Evolutionary conservation across 2,113 vertebrate species (phyloP).

Genomic region (Oenanthe melanoleuca): DNA sequence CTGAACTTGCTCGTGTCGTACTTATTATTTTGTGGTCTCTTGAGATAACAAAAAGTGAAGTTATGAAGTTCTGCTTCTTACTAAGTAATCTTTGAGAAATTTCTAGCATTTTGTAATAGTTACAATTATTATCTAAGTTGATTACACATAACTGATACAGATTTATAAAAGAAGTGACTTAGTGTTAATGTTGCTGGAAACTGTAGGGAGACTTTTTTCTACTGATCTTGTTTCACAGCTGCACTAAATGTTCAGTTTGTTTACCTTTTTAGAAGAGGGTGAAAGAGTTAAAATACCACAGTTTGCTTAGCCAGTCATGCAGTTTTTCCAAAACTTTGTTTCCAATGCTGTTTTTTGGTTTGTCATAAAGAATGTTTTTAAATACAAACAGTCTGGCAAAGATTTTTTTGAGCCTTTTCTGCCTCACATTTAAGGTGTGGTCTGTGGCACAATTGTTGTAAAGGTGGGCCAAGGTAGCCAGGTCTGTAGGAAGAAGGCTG

Average conservation of each 20-base stretch:
- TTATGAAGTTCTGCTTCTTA: not conserved
- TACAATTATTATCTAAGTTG: not conserved
- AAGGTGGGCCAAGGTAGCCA: not conserved
- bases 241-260: not conserved
- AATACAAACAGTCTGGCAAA: not conserved
- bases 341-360: not conserved
- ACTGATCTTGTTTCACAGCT: not conserved
- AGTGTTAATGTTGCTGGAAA: not conserved
- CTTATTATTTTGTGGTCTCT: not conserved
- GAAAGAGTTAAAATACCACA: not conserved
- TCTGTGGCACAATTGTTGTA: rapidly evolving
- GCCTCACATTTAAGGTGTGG: not conserved
- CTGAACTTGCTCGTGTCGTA: not conserved
- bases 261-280: not conserved
- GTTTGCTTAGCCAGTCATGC: not conserved
- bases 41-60: not conserved
- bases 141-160: not conserved
- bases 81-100: not conserved
- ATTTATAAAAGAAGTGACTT: not conserved
- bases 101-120: not conserved
- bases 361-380: not conserved
- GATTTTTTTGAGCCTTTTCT: not conserved
- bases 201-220: not conserved
- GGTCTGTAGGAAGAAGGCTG: not conserved
- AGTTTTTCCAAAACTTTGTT: not conserved